Conservation (phyloP, 2,888 invertebrate species). For the Thymelicus lineola region DNA sequence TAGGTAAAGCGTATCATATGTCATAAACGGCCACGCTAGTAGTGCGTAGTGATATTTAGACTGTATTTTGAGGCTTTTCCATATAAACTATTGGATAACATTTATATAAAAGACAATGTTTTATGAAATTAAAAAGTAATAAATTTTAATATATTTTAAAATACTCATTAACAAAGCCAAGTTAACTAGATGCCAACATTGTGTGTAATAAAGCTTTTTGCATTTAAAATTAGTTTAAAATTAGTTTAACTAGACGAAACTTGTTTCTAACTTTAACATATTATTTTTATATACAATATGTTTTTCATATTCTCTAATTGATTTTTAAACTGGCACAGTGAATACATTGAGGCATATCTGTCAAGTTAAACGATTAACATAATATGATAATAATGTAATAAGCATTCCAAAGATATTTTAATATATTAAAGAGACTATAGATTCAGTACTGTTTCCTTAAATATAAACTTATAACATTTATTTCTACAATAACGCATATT, state of each 20-base stretch:
- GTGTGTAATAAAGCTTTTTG: constrained; percentile 35
- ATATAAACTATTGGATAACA: constrained; percentile 55
- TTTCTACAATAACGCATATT: constrained; percentile 11
- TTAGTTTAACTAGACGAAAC: constrained; percentile 10
- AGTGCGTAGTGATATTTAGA: constrained; percentile 64
- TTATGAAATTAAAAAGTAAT: constrained; percentile 45
- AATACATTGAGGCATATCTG: background rate
- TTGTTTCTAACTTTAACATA: too few species aligned
- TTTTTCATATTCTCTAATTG: too few species aligned
- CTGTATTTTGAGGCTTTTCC: constrained; percentile 74
- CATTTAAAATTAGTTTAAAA: too few species aligned
- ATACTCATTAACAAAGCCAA: constrained; percentile 63
- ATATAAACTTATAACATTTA: constrained; percentile 12
- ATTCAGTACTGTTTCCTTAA: constrained; percentile 48
- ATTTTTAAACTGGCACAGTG: too few species aligned
- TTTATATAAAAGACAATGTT: constrained; percentile 60
- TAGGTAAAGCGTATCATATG: background rate
- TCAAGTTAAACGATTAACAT: background rate
- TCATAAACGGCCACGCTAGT: constrained; percentile 46
- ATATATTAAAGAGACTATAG: constrained; percentile 59
- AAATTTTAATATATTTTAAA: constrained; percentile 35
- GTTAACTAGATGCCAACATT: constrained; percentile 62
- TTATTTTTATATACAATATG: too few species aligned
- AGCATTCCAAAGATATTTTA: constrained; percentile 78
- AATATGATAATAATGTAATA: constrained; percentile 44